Evolutionary conservation across 2,113 vertebrate species (phyloP).

Genomic region (Sterrhoptilus dennistouni): DNA sequence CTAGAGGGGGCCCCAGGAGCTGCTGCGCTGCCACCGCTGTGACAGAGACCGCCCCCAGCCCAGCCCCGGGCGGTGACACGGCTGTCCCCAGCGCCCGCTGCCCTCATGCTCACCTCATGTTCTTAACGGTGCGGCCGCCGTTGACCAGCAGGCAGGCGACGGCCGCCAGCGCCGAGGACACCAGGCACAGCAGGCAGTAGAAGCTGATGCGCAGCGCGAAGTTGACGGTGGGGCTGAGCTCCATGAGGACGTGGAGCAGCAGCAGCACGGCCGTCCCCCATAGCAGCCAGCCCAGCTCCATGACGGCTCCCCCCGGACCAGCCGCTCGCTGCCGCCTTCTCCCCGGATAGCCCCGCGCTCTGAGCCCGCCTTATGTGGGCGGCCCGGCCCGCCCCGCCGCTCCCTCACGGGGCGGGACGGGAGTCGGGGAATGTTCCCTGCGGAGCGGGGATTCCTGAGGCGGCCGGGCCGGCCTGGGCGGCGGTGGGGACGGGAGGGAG

Average conservation of each 20-base stretch:
- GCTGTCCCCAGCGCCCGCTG: neutral
- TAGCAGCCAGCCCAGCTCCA: constrained; percentile 53
- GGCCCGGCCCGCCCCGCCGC: neutral
- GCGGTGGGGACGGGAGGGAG: accelerated
- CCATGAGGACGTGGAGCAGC: constrained; percentile 75
- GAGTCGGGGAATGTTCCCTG: accelerated
- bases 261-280: constrained; percentile 72
- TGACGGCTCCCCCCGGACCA: neutral
- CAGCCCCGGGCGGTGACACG: neutral
- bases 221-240: constrained; percentile 79
- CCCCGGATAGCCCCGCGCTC: neutral
- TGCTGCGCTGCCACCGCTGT: neutral
- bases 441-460: neutral
- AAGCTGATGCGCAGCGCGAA: constrained; percentile 84
- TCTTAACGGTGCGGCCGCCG: constrained; percentile 88
- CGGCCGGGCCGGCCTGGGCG: neutral
- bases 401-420: neutral
- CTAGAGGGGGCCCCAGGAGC: neutral
- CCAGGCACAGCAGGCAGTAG: constrained; percentile 85
- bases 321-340: accelerated
- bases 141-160: constrained; percentile 83
- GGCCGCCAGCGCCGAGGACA: constrained; percentile 69
- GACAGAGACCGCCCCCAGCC: neutral
- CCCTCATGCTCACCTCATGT: constrained; percentile 84
- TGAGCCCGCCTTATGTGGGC: constrained; percentile 21